phyloP scores from a whole-genome alignment of 37 sponge, comb jelly and placozoan genomes.

The Geodia barretti region DNA sequence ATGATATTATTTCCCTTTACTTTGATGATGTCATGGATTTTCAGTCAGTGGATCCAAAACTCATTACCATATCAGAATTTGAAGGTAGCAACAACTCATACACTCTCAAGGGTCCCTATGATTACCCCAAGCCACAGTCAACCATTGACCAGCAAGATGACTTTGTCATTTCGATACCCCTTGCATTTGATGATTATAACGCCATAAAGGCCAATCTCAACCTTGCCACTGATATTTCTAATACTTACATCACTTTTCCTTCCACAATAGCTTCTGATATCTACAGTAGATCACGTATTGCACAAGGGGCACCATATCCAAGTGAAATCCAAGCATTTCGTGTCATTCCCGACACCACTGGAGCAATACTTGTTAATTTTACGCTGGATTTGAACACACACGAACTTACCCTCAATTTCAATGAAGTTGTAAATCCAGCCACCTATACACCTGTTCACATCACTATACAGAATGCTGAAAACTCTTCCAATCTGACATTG shows the following conservation, averaged over 20 bases:
- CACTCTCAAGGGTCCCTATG: slow-evolving; percentile 46
- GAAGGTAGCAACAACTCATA: slow-evolving; percentile 58
- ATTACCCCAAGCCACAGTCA: slow-evolving; percentile 19
- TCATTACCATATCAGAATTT: slow-evolving; percentile 37
- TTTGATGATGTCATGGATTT: slow-evolving; percentile 83
- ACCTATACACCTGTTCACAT: slow-evolving; percentile 44
- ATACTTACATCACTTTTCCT: slow-evolving; percentile 60
- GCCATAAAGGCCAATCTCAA: slow-evolving; percentile 63
- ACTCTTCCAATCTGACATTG: not conserved
- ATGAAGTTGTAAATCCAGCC: slow-evolving; percentile 78
- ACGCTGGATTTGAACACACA: slow-evolving; percentile 70
- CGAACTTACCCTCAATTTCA: slow-evolving; percentile 55
- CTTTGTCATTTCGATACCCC: slow-evolving; percentile 44
- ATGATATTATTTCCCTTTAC: slow-evolving; percentile 59
- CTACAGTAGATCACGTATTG: slow-evolving; percentile 40
- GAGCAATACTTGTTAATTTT: slow-evolving; percentile 63
- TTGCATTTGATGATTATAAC: slow-evolving; percentile 69
- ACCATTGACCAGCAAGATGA: slow-evolving; percentile 41
- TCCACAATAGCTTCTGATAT: slow-evolving; percentile 62
- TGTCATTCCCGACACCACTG: slow-evolving; percentile 63
- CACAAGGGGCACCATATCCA: not conserved
- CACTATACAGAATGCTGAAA: slow-evolving; percentile 54
- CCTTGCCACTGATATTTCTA: slow-evolving; percentile 61
- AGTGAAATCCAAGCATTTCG: slow-evolving; percentile 35
- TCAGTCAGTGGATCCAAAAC: slow-evolving; percentile 45